Percentiles rank a stretch among this genome's conserved stretches.
Conservation (phyloP, 2,888 invertebrate species). For the Bhutanitis thaidina region DNA sequence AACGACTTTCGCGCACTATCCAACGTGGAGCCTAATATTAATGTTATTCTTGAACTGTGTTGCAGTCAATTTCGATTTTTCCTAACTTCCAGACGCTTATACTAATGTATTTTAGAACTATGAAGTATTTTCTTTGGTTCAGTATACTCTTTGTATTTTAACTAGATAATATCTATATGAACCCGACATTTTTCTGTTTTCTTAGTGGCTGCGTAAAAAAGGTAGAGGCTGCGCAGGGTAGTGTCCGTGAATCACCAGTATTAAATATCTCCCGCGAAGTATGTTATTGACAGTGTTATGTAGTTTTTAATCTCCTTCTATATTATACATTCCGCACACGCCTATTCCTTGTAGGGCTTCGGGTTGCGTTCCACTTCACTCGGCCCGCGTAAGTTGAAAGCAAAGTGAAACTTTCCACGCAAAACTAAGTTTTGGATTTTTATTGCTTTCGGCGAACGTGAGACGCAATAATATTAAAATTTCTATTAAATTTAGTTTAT, state of each 20-base stretch:
- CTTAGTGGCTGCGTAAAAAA: too few relatives aligned
- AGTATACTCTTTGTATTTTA: too few relatives aligned
- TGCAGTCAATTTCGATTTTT: conserved; percentile 36
- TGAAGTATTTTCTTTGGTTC: background rate
- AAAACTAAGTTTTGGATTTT: conserved; percentile 73
- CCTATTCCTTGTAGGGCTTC: conserved; percentile 73
- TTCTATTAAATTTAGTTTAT: conserved; percentile 37
- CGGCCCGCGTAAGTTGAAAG: conserved; percentile 57
- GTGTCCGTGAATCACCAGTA: too few relatives aligned
- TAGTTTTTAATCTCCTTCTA: conserved; percentile 76
- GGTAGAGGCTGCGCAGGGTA: too few relatives aligned
- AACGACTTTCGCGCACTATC: conserved; percentile 28
- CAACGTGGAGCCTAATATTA: conserved; percentile 33
- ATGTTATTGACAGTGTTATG: conserved; percentile 71
- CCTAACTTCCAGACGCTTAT: conserved; percentile 7
- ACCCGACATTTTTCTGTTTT: too few relatives aligned
- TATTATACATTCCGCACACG: conserved; percentile 77
- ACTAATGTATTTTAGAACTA: too few relatives aligned
- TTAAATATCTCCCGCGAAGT: conserved; percentile 27
- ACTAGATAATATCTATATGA: too few relatives aligned
- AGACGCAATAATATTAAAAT: conserved; percentile 70
- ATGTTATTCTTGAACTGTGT: conserved; percentile 34
- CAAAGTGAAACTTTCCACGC: conserved; percentile 68
- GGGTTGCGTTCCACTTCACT: conserved; percentile 60
- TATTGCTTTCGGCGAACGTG: conserved; percentile 76